A percentile compares a stretch with the other conserved stretches of the same genome.
phyloP scores from a whole-genome alignment of 2,888 invertebrate genomes.

The Ennomos fuscantarius region DNA sequence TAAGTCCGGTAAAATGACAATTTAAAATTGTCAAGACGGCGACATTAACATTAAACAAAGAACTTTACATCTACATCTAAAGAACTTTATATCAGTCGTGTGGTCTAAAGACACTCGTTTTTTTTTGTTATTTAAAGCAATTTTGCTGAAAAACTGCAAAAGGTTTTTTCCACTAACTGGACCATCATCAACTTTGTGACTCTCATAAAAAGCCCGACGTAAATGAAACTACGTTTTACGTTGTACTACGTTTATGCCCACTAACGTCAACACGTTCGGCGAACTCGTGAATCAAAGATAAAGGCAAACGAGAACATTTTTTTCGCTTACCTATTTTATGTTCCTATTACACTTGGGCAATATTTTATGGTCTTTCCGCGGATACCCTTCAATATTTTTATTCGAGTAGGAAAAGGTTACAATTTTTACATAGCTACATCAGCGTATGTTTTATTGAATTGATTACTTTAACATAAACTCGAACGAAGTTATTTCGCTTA shows the following conservation, averaged over 20 bases:
- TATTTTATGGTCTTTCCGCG: slow-evolving; percentile 53
- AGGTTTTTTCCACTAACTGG: slow-evolving; percentile 20
- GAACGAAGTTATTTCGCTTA: background rate
- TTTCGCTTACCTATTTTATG: slow-evolving; percentile 51
- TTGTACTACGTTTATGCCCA: slow-evolving; percentile 27
- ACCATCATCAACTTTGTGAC: slow-evolving; percentile 25
- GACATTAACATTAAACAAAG: too few species aligned
- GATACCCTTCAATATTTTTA: slow-evolving; percentile 49
- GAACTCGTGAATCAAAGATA: slow-evolving; percentile 50
- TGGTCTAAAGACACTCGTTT: too few species aligned
- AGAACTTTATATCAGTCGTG: too few species aligned
- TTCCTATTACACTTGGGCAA: slow-evolving; percentile 49
- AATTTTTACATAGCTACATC: slow-evolving; percentile 31
- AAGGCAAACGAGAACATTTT: slow-evolving; percentile 44
- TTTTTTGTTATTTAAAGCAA: too few species aligned
- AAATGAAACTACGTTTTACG: slow-evolving; percentile 32
- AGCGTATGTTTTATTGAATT: slow-evolving; percentile 27
- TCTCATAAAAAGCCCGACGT: slow-evolving; percentile 27
- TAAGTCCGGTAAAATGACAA: too few species aligned
- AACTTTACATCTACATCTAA: too few species aligned
- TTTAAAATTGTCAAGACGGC: too few species aligned
- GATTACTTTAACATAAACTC: slow-evolving; percentile 16
- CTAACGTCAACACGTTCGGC: slow-evolving; percentile 36
- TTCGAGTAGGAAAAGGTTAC: slow-evolving; percentile 39
- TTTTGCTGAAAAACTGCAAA: slow-evolving; percentile 24